phyloP scores from a whole-genome alignment of 2,888 invertebrate species.

The Sycophila texana region DNA sequence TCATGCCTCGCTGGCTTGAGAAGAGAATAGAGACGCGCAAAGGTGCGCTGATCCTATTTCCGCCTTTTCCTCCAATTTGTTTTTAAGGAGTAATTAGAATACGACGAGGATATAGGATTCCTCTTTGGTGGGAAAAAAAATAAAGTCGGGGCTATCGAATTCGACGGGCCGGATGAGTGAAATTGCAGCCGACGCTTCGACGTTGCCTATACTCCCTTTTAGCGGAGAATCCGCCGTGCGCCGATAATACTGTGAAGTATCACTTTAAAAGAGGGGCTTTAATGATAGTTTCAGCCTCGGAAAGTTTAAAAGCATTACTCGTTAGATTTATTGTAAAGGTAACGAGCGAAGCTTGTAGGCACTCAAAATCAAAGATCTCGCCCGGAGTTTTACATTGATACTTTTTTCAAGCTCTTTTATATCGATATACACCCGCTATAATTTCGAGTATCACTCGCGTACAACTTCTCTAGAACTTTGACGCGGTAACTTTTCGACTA shows the following conservation, averaged over 20 bases:
- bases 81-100: not conserved
- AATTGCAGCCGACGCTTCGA: slow-evolving; percentile 22
- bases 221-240: not conserved
- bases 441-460: too few relatives aligned
- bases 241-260: slow-evolving; percentile 32
- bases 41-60: not conserved
- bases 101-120: slow-evolving; percentile 16
- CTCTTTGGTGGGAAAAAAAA: not conserved
- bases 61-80: slow-evolving; percentile 4
- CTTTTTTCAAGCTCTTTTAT: too few relatives aligned
- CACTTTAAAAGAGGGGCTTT: slow-evolving; percentile 34
- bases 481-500: too few relatives aligned
- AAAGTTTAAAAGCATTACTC: slow-evolving; percentile 1
- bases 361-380: too few relatives aligned
- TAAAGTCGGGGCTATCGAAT: not conserved
- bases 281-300: slow-evolving; percentile 11
- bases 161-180: slow-evolving; percentile 7
- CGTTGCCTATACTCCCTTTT: not conserved
- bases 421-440: too few relatives aligned
- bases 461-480: too few relatives aligned
- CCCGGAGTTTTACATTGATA: too few relatives aligned
- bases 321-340: not conserved
- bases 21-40: not conserved
- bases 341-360: too few relatives aligned
- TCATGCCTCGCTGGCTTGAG: too few relatives aligned